Conservation (phyloP, 2,797 vertebrate genomes). For the Scarus forsteni region DNA sequence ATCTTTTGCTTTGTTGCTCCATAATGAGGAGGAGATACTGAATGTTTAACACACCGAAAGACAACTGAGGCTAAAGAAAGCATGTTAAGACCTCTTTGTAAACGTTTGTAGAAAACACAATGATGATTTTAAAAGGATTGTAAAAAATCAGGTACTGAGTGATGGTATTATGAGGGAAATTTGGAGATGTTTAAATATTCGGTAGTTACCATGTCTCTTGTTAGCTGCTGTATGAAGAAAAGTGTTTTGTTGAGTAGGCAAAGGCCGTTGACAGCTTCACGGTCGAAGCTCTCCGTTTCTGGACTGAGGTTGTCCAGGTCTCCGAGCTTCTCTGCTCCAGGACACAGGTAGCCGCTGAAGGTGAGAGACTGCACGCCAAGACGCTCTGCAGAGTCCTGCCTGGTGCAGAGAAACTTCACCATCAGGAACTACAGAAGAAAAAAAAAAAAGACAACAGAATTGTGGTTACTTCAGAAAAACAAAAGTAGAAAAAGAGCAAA, state of each 20-base stretch:
- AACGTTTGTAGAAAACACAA: too few relatives aligned
- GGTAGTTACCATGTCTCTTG: conserved; percentile 90
- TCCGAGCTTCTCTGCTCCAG: conserved; percentile 77
- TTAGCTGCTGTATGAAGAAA: conserved; percentile 95
- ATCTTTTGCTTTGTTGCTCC: too few relatives aligned
- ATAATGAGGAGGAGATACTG: too few relatives aligned
- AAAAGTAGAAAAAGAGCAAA: too few relatives aligned
- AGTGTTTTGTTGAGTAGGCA: conserved; percentile 93
- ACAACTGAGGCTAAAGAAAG: too few relatives aligned
- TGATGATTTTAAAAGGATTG: neutral
- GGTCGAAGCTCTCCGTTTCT: conserved; percentile 71
- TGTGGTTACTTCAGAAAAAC: too few relatives aligned
- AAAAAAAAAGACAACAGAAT: neutral
- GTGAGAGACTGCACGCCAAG: conserved; percentile 93
- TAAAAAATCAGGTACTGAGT: neutral
- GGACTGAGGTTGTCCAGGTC: conserved; percentile 80
- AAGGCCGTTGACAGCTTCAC: conserved; percentile 84
- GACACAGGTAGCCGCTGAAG: conserved; percentile 91
- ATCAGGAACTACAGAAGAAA: conserved; percentile 90
- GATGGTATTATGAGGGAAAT: neutral
- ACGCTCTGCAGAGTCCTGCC: conserved; percentile 93
- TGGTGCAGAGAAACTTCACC: conserved; percentile 96
- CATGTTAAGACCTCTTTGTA: too few relatives aligned
- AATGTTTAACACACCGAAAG: too few relatives aligned
- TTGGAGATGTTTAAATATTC: neutral